These are phyloP conservation scores for Urophycis tenuis DNA, from an alignment of 2,797 vertebrate genomes.

Conservation along the genomic window DNA sequence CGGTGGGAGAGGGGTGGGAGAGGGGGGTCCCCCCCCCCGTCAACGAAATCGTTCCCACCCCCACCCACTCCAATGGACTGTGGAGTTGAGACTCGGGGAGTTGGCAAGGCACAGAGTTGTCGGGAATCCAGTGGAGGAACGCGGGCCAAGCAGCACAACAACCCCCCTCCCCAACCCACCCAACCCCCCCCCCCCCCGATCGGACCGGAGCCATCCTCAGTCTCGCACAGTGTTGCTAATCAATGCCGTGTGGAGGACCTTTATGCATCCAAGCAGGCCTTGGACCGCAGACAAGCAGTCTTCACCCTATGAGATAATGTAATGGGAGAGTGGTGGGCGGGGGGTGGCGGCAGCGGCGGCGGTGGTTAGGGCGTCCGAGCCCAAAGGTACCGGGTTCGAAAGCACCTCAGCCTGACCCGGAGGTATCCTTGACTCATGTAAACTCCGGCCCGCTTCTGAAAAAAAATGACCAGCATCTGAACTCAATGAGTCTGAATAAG, in stretches of 20 bases:
- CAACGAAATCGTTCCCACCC: conserved; percentile 32
- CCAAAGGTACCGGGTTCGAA: neutral
- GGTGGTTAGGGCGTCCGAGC: neutral
- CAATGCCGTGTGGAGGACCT: conserved; percentile 46
- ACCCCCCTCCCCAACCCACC: neutral
- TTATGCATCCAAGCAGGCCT: conserved; percentile 18
- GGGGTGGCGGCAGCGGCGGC: neutral
- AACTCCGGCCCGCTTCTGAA: neutral
- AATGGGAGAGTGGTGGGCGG: neutral
- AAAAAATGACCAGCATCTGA: neutral
- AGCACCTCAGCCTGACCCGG: neutral
- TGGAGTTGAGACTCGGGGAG: conserved; percentile 54
- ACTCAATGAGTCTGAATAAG: neutral
- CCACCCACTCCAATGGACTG: conserved; percentile 44
- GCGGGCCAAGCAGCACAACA: conserved; percentile 34
- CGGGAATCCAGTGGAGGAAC: conserved; percentile 46
- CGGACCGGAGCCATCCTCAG: conserved; percentile 57
- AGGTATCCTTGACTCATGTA: neutral
- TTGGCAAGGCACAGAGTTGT: conserved; percentile 48
- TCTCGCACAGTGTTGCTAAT: conserved; percentile 54
- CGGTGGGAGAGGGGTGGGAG: neutral
- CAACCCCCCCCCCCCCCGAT: conserved; percentile 54
- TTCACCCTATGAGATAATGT: conserved; percentile 2
- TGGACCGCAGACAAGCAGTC: neutral
- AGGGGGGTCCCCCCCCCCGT: conserved; percentile 25